phyloP scores from a whole-genome alignment of 2,888 invertebrate genomes.

The Choristoneura rosaceana region DNA sequence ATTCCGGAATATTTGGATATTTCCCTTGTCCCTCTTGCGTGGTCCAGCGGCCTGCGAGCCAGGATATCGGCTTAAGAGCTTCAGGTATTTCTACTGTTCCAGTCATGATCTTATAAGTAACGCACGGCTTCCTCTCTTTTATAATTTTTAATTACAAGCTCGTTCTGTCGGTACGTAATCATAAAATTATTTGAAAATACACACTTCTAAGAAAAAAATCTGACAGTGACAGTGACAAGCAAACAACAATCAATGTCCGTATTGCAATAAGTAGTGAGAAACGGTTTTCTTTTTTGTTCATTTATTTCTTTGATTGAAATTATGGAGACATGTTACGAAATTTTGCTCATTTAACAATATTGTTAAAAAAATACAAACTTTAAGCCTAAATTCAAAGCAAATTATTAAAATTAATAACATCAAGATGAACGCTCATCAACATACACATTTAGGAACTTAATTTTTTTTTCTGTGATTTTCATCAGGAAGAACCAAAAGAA shows the following conservation, averaged over 20 bases:
- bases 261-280: background rate
- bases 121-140: background rate
- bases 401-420: too few species aligned
- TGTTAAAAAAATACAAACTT: too few species aligned
- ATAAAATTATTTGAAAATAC: background rate
- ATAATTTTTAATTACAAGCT: background rate
- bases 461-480: background rate
- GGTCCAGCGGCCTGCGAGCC: constrained; percentile 87
- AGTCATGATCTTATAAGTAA: constrained; percentile 13
- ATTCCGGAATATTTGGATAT: constrained; percentile 85
- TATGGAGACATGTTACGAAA: too few species aligned
- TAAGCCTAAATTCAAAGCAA: background rate
- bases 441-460: background rate
- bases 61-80: constrained; percentile 82
- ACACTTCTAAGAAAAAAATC: too few species aligned
- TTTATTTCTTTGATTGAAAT: too few species aligned
- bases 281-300: too few species aligned
- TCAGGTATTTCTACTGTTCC: constrained; percentile 63
- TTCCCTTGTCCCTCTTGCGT: constrained; percentile 80
- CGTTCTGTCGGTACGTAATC: background rate
- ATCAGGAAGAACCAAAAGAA: background rate
- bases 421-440: background rate
- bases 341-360: too few species aligned
- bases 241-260: background rate
- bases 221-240: background rate